A percentile compares a stretch with the other conserved stretches of the same genome.
These are phyloP conservation scores for Crepidodera aurea DNA, from an alignment of 2,888 invertebrate species.

Conservation along the genomic window DNA sequence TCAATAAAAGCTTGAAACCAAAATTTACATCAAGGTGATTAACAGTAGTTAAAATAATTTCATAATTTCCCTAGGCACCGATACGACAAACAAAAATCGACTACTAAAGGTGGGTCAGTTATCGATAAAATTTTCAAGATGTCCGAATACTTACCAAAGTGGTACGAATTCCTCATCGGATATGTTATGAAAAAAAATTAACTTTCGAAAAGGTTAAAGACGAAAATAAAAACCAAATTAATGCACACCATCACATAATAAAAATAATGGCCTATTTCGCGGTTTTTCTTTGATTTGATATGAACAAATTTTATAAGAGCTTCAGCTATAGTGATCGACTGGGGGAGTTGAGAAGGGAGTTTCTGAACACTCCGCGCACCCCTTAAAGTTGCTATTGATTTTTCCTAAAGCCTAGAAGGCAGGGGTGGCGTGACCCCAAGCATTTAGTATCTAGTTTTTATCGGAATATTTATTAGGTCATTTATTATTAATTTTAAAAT, in stretches of 20 bases:
- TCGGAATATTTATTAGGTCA: neutral
- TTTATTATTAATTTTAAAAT: neutral
- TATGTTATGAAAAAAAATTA: conserved; percentile 13
- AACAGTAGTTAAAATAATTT: neutral
- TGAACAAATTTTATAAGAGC: conserved; percentile 34
- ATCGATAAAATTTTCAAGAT: conserved; percentile 34
- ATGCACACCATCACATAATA: conserved; percentile 33
- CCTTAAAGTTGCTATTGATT: conserved; percentile 53
- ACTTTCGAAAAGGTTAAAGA: conserved; percentile 12
- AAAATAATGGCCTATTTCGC: conserved; percentile 35
- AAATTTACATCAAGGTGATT: neutral
- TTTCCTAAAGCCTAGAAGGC: conserved; percentile 45
- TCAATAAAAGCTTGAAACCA: no score
- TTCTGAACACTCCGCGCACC: conserved; percentile 48
- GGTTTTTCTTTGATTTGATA: conserved; percentile 31
- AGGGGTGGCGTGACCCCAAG: conserved; percentile 22
- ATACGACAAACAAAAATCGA: conserved; percentile 11
- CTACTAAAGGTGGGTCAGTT: conserved; percentile 32
- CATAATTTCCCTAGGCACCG: neutral
- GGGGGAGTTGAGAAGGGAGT: conserved; percentile 39
- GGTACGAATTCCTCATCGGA: conserved; percentile 39
- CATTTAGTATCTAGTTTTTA: neutral
- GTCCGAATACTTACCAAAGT: conserved; percentile 39
- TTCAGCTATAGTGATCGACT: conserved; percentile 41
- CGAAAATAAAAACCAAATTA: conserved; percentile 23